Conservation (phyloP, 2,113 vertebrate species). For the Lepidothrix coronata region DNA sequence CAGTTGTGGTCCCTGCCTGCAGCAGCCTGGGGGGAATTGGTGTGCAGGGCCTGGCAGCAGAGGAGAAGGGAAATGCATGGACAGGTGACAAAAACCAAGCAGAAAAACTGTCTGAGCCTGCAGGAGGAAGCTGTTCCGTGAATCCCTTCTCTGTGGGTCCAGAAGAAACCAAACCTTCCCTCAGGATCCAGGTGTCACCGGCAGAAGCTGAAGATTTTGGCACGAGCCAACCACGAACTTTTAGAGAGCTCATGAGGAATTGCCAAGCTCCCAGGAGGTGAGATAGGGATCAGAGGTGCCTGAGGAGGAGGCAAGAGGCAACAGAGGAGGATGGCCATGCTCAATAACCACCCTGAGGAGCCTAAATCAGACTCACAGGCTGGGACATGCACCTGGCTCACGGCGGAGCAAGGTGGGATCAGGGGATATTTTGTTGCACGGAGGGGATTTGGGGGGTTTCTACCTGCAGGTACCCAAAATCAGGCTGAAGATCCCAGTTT, state of each 20-base stretch:
- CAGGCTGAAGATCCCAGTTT: background rate
- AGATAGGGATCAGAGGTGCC: background rate
- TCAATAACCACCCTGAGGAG: background rate
- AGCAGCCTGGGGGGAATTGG: slow-evolving; percentile 81
- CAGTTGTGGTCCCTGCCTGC: slow-evolving; percentile 48
- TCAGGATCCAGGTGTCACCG: slow-evolving; percentile 67
- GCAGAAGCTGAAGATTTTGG: background rate
- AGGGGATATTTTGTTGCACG: accelerated
- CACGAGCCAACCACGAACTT: background rate
- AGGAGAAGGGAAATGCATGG: slow-evolving; percentile 75
- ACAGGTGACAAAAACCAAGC: slow-evolving; percentile 74
- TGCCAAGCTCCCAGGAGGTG: background rate
- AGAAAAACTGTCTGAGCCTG: slow-evolving; percentile 59
- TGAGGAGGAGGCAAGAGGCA: background rate
- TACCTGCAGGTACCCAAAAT: background rate
- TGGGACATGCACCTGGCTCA: accelerated
- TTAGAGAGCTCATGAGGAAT: background rate
- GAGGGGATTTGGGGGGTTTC: background rate
- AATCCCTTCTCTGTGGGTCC: slow-evolving; percentile 72
- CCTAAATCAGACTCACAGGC: background rate
- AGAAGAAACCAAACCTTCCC: slow-evolving; percentile 73
- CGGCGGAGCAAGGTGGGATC: accelerated
- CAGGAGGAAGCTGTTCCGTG: slow-evolving; percentile 36
- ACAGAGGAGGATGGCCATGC: background rate
- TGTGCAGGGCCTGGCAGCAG: slow-evolving; percentile 80